Base-by-base conservation (phyloP, 2,113 vertebrate genomes). In the Hucho hucho region DNA sequence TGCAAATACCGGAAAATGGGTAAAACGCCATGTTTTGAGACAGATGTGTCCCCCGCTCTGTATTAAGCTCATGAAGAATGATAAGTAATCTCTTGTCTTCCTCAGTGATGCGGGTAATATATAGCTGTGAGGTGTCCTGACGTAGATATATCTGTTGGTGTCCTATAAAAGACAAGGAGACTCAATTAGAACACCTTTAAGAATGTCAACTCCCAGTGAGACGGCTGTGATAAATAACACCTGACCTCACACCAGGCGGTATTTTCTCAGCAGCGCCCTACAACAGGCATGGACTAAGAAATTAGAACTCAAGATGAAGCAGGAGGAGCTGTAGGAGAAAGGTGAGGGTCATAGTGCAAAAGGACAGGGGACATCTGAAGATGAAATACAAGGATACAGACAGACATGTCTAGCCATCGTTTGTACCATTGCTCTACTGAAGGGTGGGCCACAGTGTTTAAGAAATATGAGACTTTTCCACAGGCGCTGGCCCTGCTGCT, bases 51-150 rank as follows among this genome's bases (percentile, higher is more conserved):
- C 64, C 80, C 82, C 76, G 75, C 85, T 86, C 81, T 78, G 75
- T 84, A 70, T 86, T 85, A 79, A 81, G 82, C 89, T 88, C 90
- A 89, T 77, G 86, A 87, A 88, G 89, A 94, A 93, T 92, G 93
- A 96, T 96, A 95, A 95, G 94, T 96, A 93, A 93, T 91, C 92
- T 80, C 93, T 94, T 95, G 95, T 95, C 95, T 92, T 92, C 91
- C 90, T 92, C 59, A 20, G 87, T 91, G 93, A 93, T 90, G 90
- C 88, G 80, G 81, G 91, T 94, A 95, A 96, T 96, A 95, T 95
- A 96, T 94, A 95, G 95, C 92, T 69, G 78, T 82, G 91, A 94
- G 91, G 91, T 92, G 91, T 93, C 93, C 92, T 95, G 94, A 96
- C 94, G 95, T 93, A 95, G 93, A 94, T 95, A 94, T 94, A 95